A percentile compares a stretch with the other conserved stretches of the same genome.
Conservation (phyloP, 2,113 vertebrate species). For the Atrichornis clamosus region DNA sequence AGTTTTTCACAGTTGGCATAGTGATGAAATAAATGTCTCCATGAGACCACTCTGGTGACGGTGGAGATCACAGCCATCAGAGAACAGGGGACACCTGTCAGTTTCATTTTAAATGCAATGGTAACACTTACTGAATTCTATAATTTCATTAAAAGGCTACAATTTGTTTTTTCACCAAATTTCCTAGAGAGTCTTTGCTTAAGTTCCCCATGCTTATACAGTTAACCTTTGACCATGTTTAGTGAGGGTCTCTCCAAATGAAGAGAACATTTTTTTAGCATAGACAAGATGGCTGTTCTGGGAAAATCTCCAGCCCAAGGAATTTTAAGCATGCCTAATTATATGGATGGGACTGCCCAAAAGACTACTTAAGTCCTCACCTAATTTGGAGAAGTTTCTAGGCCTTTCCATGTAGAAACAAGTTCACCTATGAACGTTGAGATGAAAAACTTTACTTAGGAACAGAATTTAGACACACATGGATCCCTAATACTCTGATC, state of each 20-base stretch:
- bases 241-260: neutral
- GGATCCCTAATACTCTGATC: neutral
- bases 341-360: neutral
- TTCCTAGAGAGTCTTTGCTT: neutral
- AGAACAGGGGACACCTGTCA: neutral
- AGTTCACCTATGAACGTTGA: neutral
- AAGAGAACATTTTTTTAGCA: neutral
- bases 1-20: fast-evolving
- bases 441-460: neutral
- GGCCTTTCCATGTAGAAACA: neutral
- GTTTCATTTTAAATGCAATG: neutral
- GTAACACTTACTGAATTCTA: neutral
- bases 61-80: neutral
- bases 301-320: neutral
- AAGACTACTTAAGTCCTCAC: neutral
- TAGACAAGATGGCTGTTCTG: neutral
- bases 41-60: neutral
- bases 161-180: neutral
- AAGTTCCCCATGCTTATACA: neutral
- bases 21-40: neutral
- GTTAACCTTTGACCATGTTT: neutral
- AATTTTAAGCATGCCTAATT: neutral
- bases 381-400: neutral
- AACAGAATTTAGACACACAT: neutral
- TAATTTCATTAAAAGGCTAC: neutral